Evolutionary conservation across 2,113 vertebrate species (phyloP).

Genomic region (Myotis yumanensis): DNA sequence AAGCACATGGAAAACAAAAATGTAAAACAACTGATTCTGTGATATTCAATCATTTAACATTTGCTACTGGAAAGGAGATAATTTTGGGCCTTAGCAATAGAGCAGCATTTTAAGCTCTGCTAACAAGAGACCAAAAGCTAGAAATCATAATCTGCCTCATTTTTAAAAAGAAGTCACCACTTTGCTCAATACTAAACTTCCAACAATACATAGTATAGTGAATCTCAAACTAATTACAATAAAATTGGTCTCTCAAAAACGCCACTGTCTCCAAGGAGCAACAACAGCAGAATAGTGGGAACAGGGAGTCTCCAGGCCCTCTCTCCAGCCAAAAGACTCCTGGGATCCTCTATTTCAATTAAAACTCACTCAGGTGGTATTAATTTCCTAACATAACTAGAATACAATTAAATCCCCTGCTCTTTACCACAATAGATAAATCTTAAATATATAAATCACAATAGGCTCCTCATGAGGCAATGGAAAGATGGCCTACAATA

Average conservation of each 20-base stretch:
- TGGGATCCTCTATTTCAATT: not conserved
- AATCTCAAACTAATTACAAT: conserved; percentile 24
- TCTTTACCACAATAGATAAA: conserved; percentile 21
- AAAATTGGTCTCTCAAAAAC: conserved; percentile 25
- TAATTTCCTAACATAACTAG: conserved; percentile 31
- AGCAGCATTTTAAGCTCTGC: not conserved
- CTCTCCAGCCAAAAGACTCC: not conserved
- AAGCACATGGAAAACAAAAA: conserved; percentile 25
- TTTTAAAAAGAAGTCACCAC: not conserved
- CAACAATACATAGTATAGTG: not conserved
- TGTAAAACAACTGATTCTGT: conserved; percentile 4
- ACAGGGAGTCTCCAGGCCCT: not conserved
- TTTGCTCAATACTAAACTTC: not conserved
- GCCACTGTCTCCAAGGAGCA: not conserved
- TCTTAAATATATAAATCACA: conserved; percentile 31
- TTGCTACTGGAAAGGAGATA: not conserved
- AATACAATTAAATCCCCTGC: conserved; percentile 17
- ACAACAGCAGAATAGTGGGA: not conserved
- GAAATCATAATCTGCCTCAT: conserved; percentile 8
- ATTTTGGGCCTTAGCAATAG: not conserved
- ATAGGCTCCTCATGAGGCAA: not conserved
- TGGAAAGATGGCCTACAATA: not conserved
- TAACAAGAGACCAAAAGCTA: conserved; percentile 39
- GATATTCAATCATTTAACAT: conserved; percentile 21
- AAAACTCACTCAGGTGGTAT: conserved; percentile 6